These are phyloP conservation scores for Agapornis roseicollis DNA, from an alignment of 2,113 vertebrate genomes.

Conservation along the genomic window DNA sequence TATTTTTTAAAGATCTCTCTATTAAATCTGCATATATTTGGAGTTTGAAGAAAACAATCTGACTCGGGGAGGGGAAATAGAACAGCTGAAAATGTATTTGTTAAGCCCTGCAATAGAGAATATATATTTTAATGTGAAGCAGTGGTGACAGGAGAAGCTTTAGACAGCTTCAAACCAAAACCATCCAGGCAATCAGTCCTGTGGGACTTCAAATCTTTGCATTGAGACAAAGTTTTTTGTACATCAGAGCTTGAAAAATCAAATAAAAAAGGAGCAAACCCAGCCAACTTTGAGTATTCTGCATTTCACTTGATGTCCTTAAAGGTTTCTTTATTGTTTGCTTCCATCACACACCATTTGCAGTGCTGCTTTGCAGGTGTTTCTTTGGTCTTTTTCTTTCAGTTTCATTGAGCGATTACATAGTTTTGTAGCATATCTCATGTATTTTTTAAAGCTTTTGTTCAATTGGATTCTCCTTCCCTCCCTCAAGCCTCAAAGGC, in stretches of 20 bases:
- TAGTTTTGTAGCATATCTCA: not conserved
- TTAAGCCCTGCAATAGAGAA: not conserved
- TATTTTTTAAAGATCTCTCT: conserved; percentile 48
- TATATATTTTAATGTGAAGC: conserved; percentile 14
- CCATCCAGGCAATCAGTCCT: conserved; percentile 14
- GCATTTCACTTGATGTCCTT: not conserved
- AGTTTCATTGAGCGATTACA: not conserved
- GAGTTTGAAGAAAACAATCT: conserved; percentile 33
- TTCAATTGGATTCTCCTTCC: conserved; percentile 50
- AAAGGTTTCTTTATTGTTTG: not conserved
- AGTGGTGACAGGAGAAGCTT: not conserved
- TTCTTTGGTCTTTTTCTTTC: not conserved
- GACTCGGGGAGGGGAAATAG: not conserved
- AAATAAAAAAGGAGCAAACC: not conserved
- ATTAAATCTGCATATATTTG: conserved; percentile 58
- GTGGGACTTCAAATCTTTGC: conserved; percentile 22
- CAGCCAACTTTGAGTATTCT: not conserved
- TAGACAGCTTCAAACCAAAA: conserved; percentile 39
- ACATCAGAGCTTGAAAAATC: conserved; percentile 29
- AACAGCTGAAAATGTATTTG: conserved; percentile 6
- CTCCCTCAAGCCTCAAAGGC: not conserved
- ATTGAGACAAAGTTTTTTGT: conserved; percentile 27
- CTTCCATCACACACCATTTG: not conserved
- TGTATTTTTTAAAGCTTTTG: conserved; percentile 17
- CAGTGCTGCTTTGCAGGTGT: not conserved